phyloP scores from a whole-genome alignment of 2,888 invertebrate species.

The Ennomos quercinarius region DNA sequence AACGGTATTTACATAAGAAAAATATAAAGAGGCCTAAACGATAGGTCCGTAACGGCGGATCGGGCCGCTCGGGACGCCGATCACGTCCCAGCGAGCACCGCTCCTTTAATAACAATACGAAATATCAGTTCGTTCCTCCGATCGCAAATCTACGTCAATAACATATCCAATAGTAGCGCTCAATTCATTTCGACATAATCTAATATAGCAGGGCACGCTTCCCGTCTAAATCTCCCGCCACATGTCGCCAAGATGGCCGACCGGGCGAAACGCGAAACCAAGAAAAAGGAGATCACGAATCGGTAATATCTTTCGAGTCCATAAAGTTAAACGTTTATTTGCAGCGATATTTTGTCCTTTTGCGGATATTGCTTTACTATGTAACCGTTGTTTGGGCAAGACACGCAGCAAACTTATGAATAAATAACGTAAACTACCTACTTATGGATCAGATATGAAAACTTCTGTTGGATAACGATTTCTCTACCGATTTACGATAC shows the following conservation, averaged over 20 bases:
- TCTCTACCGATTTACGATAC: too few relatives aligned
- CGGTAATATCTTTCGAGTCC: constrained; percentile 85
- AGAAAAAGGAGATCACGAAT: constrained; percentile 85
- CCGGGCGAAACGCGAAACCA: constrained; percentile 78
- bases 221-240: constrained; percentile 84
- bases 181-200: constrained; percentile 86
- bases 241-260: constrained; percentile 86
- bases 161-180: constrained; percentile 85
- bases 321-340: constrained; percentile 86
- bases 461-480: constrained; percentile 6
- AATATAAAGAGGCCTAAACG: constrained; percentile 85
- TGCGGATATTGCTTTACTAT: constrained; percentile 81
- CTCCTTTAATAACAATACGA: constrained; percentile 84
- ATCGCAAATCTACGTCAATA: constrained; percentile 86
- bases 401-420: constrained; percentile 40
- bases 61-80: constrained; percentile 69
- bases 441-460: constrained; percentile 12
- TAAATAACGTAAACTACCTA: constrained; percentile 30
- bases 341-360: constrained; percentile 84
- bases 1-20: constrained; percentile 85
- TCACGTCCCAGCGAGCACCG: constrained; percentile 73
- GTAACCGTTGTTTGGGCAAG: constrained; percentile 55
- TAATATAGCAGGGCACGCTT: constrained; percentile 84
- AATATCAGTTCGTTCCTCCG: constrained; percentile 86
- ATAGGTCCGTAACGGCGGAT: constrained; percentile 79